Percentiles rank a stretch among this genome's conserved stretches.
Conservation (phyloP, 2,113 vertebrate genomes). For the Euleptes europaea region DNA sequence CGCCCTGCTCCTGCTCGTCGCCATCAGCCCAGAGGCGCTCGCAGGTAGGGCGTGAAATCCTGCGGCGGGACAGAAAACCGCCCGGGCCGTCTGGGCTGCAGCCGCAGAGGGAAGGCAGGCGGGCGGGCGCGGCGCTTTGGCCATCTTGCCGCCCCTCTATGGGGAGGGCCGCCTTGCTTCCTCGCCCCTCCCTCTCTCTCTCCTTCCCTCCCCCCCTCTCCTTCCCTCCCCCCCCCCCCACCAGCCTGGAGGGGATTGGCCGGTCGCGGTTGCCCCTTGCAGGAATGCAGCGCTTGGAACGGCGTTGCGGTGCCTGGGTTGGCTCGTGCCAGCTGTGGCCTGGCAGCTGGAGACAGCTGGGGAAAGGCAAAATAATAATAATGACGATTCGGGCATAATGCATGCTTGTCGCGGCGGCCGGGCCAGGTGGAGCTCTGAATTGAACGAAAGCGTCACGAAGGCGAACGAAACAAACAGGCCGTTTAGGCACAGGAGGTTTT, state of each 20-base stretch:
- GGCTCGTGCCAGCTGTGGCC: background rate
- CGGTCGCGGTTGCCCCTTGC: background rate
- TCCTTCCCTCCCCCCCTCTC: fast-evolving
- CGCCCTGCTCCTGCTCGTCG: background rate
- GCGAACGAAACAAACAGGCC: too few species aligned
- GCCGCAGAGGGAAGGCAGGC: background rate
- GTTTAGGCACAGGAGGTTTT: too few species aligned
- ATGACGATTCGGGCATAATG: background rate
- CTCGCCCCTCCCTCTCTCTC: background rate
- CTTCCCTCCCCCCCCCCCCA: background rate
- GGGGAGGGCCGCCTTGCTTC: too few species aligned
- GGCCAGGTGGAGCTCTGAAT: background rate
- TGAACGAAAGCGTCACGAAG: too few species aligned
- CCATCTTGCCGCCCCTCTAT: background rate
- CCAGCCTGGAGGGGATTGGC: background rate
- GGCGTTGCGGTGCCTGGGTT: background rate
- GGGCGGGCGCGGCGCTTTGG: background rate
- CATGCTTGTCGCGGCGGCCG: background rate
- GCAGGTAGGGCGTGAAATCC: background rate
- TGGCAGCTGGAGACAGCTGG: background rate
- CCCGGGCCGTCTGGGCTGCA: background rate
- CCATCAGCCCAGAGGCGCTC: background rate
- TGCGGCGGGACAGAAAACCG: background rate
- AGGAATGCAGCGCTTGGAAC: background rate
- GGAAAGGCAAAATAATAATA: background rate